Conservation (phyloP, 2,113 vertebrate species). For the Amphiprion ocellaris region DNA sequence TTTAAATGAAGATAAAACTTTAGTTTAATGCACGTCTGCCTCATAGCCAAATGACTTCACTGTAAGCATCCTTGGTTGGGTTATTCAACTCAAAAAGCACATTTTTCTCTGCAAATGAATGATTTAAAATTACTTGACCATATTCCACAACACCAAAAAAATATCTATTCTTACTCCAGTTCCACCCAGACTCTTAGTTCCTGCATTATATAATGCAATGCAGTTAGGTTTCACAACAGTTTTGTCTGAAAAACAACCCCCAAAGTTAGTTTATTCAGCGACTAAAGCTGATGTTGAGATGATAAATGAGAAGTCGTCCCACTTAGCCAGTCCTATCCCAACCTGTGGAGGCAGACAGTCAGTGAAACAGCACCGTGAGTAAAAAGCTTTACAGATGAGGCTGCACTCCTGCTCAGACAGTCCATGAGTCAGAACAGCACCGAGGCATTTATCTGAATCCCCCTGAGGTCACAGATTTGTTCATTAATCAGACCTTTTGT, state of each 20-base stretch:
- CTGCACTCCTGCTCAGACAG: not conserved
- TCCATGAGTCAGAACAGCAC: not conserved
- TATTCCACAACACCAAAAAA: too few relatives aligned
- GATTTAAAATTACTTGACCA: too few relatives aligned
- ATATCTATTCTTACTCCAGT: not conserved
- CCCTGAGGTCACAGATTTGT: not conserved
- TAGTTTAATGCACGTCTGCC: too few relatives aligned
- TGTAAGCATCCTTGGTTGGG: too few relatives aligned
- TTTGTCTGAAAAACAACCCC: not conserved
- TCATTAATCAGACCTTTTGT: not conserved
- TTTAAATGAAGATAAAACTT: too few relatives aligned
- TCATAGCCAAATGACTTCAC: too few relatives aligned
- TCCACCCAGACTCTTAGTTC: not conserved
- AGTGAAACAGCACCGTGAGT: not conserved
- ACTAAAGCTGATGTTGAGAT: not conserved
- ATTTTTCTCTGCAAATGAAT: too few relatives aligned
- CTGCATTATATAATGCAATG: not conserved
- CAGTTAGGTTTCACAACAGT: not conserved
- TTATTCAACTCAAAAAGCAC: too few relatives aligned
- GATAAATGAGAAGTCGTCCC: not conserved
- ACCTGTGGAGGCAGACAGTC: not conserved
- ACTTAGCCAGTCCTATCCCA: not conserved
- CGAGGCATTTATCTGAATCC: not conserved
- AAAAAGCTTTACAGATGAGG: conserved; percentile 4
- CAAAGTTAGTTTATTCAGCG: not conserved